phyloP scores from a whole-genome alignment of 1,140 invertebrate genomes.

The Ptiloglossa arizonensis region DNA sequence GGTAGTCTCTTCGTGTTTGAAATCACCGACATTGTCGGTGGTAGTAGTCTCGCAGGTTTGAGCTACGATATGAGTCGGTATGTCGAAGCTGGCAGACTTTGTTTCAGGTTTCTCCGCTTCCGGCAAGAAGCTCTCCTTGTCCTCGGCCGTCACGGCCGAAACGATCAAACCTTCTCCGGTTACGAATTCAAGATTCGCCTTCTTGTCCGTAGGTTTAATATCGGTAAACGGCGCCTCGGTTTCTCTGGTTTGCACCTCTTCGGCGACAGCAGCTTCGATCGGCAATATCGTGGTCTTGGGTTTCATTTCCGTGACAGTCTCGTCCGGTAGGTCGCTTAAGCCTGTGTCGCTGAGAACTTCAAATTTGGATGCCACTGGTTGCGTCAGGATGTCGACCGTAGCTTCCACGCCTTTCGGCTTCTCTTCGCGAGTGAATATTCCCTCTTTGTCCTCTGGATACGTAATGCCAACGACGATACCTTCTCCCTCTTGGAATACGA shows the following conservation, averaged over 20 bases:
- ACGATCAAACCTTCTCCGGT: slow-evolving; percentile 80
- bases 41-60: slow-evolving; percentile 77
- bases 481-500: slow-evolving; percentile 81
- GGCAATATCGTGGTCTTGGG: slow-evolving; percentile 78
- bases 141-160: slow-evolving; percentile 80
- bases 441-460: slow-evolving; percentile 82
- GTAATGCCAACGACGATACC: slow-evolving; percentile 80
- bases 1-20: slow-evolving; percentile 65
- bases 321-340: slow-evolving; percentile 72
- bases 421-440: slow-evolving; percentile 69
- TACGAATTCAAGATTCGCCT: slow-evolving; percentile 79
- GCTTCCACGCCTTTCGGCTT: slow-evolving; percentile 79
- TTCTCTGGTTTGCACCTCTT: slow-evolving; percentile 80
- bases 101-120: slow-evolving; percentile 70
- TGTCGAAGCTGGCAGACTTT: slow-evolving; percentile 77
- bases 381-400: slow-evolving; percentile 79
- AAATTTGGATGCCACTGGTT: slow-evolving; percentile 82
- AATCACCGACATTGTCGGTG: slow-evolving; percentile 72
- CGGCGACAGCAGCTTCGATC: slow-evolving; percentile 77
- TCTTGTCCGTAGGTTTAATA: slow-evolving; percentile 73
- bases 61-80: slow-evolving; percentile 76
- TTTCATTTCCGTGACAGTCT: slow-evolving; percentile 71
- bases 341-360: slow-evolving; percentile 78
- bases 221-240: slow-evolving; percentile 81
- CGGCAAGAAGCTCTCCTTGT: slow-evolving; percentile 80